Percentiles rank a stretch among this genome's conserved stretches.
These are phyloP conservation scores for Pandion haliaetus DNA, from an alignment of 2,113 vertebrate species.

Conservation along the genomic window DNA sequence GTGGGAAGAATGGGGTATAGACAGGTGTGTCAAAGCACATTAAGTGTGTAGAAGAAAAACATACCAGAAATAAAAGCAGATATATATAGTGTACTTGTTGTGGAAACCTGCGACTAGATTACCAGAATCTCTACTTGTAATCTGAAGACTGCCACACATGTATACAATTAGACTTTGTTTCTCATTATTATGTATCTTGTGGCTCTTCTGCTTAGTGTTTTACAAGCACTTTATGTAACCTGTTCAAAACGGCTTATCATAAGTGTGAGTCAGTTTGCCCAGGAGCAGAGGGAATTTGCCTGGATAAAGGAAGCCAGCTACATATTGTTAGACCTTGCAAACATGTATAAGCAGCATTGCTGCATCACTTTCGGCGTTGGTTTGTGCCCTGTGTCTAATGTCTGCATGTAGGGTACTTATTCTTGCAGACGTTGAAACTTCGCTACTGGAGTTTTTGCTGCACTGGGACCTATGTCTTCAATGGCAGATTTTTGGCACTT, in stretches of 20 bases:
- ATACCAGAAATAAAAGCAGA: neutral
- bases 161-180: neutral
- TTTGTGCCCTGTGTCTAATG: neutral
- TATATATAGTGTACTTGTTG: neutral
- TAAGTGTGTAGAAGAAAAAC: neutral
- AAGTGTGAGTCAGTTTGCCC: neutral
- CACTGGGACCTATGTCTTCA: neutral
- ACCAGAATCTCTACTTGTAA: neutral
- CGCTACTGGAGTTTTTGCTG: neutral
- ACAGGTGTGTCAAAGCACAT: neutral
- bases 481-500: neutral
- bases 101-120: neutral
- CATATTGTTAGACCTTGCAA: neutral
- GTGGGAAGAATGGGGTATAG: neutral
- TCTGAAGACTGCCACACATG: neutral
- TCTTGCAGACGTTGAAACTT: neutral
- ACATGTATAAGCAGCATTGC: neutral
- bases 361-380: neutral
- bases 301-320: neutral
- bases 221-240: neutral
- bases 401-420: neutral
- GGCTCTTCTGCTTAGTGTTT: neutral
- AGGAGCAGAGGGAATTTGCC: neutral
- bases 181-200: neutral
- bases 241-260: rapidly evolving